Evolutionary conservation across 2,113 vertebrate species (phyloP).

Genomic region (Spermophilus dauricus): DNA sequence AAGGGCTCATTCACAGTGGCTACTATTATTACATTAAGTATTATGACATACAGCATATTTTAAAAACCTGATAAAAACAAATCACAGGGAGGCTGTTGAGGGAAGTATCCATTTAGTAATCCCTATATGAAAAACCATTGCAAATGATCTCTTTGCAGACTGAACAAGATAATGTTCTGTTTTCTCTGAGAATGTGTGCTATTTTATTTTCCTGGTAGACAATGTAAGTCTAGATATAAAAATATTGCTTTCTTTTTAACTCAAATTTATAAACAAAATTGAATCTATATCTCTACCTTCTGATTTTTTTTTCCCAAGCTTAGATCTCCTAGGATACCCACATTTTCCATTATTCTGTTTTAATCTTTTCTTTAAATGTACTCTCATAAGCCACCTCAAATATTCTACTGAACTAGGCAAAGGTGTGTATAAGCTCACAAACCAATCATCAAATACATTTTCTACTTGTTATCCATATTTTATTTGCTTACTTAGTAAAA

Average conservation of each 20-base stretch:
- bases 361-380: neutral
- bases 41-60: conserved; percentile 23
- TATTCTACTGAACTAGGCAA: neutral
- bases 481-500: conserved; percentile 43
- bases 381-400: conserved; percentile 33
- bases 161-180: neutral
- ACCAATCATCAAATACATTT: conserved; percentile 6
- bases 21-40: neutral
- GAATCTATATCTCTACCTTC: neutral
- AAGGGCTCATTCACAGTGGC: neutral
- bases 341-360: conserved; percentile 46
- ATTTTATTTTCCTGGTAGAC: neutral
- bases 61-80: neutral
- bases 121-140: neutral
- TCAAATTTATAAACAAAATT: conserved; percentile 20
- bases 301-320: neutral
- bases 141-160: neutral
- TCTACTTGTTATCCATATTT: neutral
- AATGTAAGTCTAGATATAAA: neutral
- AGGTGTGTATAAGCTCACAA: conserved; percentile 10
- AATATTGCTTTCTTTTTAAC: neutral
- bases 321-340: neutral
- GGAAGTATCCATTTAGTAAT: neutral
- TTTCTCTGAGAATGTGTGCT: neutral
- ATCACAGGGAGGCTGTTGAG: neutral